phyloP scores from a whole-genome alignment of 1,140 invertebrate genomes.

The Thaumetopoea pityocampa region DNA sequence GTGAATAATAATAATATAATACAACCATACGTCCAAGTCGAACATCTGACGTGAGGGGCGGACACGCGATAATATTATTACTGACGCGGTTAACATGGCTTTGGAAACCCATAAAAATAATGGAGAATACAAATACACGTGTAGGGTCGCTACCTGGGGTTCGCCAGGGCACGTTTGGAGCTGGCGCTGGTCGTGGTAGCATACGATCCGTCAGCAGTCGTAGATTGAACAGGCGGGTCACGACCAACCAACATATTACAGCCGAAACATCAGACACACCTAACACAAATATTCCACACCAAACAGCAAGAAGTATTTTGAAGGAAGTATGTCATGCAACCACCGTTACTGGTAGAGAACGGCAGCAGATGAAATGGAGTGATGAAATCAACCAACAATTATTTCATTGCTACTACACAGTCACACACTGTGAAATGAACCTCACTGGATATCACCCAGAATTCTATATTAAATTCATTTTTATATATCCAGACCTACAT shows the following conservation, averaged over 20 bases:
- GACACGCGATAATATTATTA: not conserved
- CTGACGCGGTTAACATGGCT: not conserved
- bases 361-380: constrained; percentile 24
- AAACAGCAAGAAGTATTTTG: constrained; percentile 15
- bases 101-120: constrained; percentile 5
- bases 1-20: too few relatives aligned
- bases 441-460: constrained; percentile 6
- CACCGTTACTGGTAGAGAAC: constrained; percentile 15
- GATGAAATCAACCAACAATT: constrained; percentile 22
- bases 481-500: not conserved
- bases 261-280: too few relatives aligned
- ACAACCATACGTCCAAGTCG: too few relatives aligned
- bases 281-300: not conserved
- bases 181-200: constrained; percentile 17
- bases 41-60: not conserved
- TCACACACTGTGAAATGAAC: constrained; percentile 16
- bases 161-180: constrained; percentile 18
- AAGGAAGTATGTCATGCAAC: constrained; percentile 13
- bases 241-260: constrained; percentile 1
- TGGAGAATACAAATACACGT: constrained; percentile 6
- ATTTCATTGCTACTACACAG: constrained; percentile 17
- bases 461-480: constrained; percentile 6
- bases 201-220: constrained; percentile 12
- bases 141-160: constrained; percentile 16
- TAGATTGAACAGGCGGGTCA: constrained; percentile 4